Evolutionary conservation across 2,797 vertebrate species (phyloP), one percentile per base, ranked within the genome.

Genomic region (Takifugu rubripes): DNA sequence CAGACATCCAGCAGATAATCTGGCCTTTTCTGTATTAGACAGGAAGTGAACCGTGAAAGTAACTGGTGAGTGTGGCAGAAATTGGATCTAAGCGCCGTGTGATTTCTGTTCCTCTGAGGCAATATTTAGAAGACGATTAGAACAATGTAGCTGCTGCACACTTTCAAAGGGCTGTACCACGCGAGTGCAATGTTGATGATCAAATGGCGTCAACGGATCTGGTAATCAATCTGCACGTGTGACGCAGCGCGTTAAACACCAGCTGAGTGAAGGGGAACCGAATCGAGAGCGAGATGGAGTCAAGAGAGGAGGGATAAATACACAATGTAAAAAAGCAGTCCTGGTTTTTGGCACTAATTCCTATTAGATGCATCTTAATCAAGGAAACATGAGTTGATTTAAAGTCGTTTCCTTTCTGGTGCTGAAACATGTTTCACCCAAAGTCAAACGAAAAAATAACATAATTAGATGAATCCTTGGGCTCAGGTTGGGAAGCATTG

Each of bases 1-100:
- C 82, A 87, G 87, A 88, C 79, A 81, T 86, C 74, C 79, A 85
- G 72, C 60, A 56, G 85, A 89, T 91, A 88, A 90, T 91, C 91
- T 90, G 86, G 82, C 86, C 85, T 88, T 84, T 40, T 90, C 84
- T 83, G 85, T 86, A 87, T 87, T 84, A 89, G 87, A 82, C 45
- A 56, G 77, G 85, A 88, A 88, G 87, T 82, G 74, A 83, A 90
- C 88, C 91, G 74, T 92, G 90, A 90, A 90, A 91, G 91, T 90
- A 91, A 90, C 89, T 87, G 89, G 85, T 74, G 83, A 89, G 78
- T 81, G 85, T 72, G 86, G 84, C 88, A 87, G 87, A 91, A 92
- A 92, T 92, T 91, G 90, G 90, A 90, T 91, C 82, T 79, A 85
- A 88, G 85, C 74, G 63, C 85, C 84, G 89, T 89, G 85, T 59